These are phyloP conservation scores for Pangasius macronema DNA, from an alignment of 2,797 vertebrate species.

Conservation along the genomic window DNA sequence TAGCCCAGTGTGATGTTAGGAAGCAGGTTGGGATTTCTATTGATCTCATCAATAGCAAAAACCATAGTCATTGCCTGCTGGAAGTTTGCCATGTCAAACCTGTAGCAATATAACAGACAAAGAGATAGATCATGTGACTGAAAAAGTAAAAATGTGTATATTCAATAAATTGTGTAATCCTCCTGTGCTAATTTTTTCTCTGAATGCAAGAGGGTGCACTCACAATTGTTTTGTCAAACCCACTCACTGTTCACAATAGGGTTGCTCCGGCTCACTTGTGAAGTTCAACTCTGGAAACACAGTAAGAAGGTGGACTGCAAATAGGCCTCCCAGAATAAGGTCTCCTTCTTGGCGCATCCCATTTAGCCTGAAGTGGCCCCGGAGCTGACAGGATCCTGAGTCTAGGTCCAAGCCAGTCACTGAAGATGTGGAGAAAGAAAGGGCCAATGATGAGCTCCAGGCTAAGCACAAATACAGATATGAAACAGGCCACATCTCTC, in stretches of 20 bases:
- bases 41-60: conserved; percentile 72
- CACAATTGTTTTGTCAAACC: background rate
- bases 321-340: conserved; percentile 70
- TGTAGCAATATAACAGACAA: conserved; percentile 45
- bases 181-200: background rate
- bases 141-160: conserved; percentile 24
- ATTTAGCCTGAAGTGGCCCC: conserved; percentile 53
- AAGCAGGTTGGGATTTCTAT: conserved; percentile 67
- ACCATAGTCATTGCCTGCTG: conserved; percentile 67
- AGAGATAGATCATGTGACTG: background rate
- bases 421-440: conserved; percentile 20
- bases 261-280: conserved; percentile 64
- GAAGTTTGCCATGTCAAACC: conserved; percentile 65
- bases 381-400: conserved; percentile 40
- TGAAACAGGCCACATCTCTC: conserved; percentile 54
- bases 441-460: conserved; percentile 29
- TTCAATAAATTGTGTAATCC: background rate
- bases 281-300: conserved; percentile 66
- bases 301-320: conserved; percentile 67
- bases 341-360: conserved; percentile 67
- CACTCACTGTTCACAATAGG: conserved; percentile 58
- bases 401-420: conserved; percentile 21
- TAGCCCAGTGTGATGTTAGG: conserved; percentile 74
- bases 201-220: too few relatives aligned
- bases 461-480: conserved; percentile 39